Evolutionary conservation across 2,888 invertebrate genomes (phyloP).

Genomic region (Alloplasta piceator): DNA sequence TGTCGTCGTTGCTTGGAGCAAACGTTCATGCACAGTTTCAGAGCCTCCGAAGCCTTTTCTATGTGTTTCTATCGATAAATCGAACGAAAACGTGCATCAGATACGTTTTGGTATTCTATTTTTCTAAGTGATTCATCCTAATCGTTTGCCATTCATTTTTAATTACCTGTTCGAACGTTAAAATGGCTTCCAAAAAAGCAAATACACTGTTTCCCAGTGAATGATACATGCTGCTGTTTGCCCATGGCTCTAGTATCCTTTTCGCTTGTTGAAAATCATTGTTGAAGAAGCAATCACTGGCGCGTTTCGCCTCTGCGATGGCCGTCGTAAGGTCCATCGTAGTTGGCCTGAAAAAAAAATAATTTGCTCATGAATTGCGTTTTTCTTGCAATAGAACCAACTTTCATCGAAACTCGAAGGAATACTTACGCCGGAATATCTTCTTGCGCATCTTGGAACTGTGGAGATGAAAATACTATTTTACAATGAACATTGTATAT

Average conservation of each 20-base stretch:
- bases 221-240: conserved; percentile 94
- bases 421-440: conserved; percentile 82
- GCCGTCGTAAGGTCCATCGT: conserved; percentile 88
- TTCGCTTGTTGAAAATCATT: conserved; percentile 94
- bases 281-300: conserved; percentile 95
- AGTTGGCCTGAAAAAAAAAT: conserved; percentile 76
- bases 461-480: conserved; percentile 70
- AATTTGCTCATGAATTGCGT: conserved; percentile 6
- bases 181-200: conserved; percentile 94
- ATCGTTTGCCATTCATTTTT: background rate
- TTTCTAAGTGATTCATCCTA: background rate
- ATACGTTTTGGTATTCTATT: conserved; percentile 1
- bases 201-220: conserved; percentile 95
- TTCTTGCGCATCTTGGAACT: conserved; percentile 85
- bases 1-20: conserved; percentile 90
- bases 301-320: conserved; percentile 90
- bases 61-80: conserved; percentile 85
- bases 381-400: background rate
- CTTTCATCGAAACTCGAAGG: background rate
- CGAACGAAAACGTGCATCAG: conserved; percentile 5
- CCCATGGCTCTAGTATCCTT: conserved; percentile 91
- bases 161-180: conserved; percentile 92
- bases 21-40: conserved; percentile 91
- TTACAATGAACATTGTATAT: background rate
- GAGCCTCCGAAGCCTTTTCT: conserved; percentile 88